Evolutionary conservation across 1,140 invertebrate species (phyloP).

Genomic region (Nasonia giraulti): DNA sequence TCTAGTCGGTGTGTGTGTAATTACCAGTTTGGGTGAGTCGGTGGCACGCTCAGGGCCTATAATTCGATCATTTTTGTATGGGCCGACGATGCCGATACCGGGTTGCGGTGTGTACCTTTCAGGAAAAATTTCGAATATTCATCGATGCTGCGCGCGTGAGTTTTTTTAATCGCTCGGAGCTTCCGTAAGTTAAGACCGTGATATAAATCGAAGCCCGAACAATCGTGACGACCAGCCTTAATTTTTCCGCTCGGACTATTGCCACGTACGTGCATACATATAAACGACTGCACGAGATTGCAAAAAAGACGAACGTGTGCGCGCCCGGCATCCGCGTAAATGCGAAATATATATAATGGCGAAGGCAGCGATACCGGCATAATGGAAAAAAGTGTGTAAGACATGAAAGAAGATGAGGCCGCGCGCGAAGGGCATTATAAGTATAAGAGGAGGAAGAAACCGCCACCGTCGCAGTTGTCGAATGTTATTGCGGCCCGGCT

Average conservation of each 20-base stretch:
- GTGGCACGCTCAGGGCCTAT: not conserved
- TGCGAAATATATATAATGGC: constrained; percentile 11
- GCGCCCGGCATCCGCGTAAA: not conserved
- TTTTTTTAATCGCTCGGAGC: not conserved
- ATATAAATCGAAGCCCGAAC: constrained; percentile 38
- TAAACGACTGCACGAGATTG: not conserved
- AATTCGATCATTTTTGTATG: not conserved
- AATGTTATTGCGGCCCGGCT: constrained; percentile 29
- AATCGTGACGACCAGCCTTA: constrained; percentile 5
- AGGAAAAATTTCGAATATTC: not conserved
- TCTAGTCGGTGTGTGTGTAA: constrained; percentile 41
- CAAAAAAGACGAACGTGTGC: not conserved
- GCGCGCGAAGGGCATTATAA: constrained; percentile 3
- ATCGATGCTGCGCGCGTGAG: not conserved
- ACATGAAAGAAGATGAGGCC: constrained; percentile 4
- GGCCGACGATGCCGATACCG: not conserved
- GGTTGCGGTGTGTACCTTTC: not conserved
- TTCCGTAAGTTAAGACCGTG: not conserved
- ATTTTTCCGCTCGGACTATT: not conserved
- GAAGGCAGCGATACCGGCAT: not conserved
- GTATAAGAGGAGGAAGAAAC: not conserved
- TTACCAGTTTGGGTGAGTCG: constrained; percentile 19
- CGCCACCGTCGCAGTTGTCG: not conserved
- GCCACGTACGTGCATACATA: too few relatives aligned
- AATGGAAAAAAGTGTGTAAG: not conserved